Evolutionary conservation across 2,797 vertebrate species (phyloP).

Genomic region (Gymnothorax reevesii): DNA sequence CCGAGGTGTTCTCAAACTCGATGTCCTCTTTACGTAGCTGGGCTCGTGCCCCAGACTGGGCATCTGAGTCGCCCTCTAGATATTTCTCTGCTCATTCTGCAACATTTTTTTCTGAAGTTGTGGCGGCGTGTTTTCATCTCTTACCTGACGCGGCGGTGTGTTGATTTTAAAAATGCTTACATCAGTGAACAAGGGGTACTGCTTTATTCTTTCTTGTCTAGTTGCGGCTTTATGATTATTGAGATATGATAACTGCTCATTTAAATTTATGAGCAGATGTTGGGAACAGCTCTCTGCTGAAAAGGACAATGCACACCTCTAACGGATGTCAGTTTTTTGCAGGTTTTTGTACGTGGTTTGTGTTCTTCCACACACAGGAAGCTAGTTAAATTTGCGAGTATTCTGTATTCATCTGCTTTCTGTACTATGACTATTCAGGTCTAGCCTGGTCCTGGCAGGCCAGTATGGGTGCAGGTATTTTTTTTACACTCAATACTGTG

Average conservation of each 20-base stretch:
- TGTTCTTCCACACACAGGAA: background rate
- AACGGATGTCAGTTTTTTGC: background rate
- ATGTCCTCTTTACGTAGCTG: background rate
- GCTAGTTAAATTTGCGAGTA: background rate
- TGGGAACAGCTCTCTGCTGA: background rate
- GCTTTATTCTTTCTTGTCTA: background rate
- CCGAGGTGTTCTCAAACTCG: background rate
- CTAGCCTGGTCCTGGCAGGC: too few species aligned
- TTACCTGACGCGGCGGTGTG: background rate
- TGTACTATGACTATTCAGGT: too few species aligned
- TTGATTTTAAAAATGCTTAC: background rate
- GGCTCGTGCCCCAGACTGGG: background rate
- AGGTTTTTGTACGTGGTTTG: background rate
- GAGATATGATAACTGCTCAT: background rate
- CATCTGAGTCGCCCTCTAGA: background rate
- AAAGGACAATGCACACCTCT: background rate
- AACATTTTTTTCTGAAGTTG: background rate
- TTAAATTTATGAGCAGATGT: background rate
- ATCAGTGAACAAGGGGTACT: background rate
- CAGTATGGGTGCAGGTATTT: too few species aligned
- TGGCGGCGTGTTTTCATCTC: background rate
- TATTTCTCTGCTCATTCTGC: background rate
- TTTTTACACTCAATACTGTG: too few species aligned
- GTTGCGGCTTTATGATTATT: background rate
- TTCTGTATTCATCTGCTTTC: too few species aligned